phyloP scores from a whole-genome alignment of 2,797 vertebrate species.

The Agapornis canus region DNA sequence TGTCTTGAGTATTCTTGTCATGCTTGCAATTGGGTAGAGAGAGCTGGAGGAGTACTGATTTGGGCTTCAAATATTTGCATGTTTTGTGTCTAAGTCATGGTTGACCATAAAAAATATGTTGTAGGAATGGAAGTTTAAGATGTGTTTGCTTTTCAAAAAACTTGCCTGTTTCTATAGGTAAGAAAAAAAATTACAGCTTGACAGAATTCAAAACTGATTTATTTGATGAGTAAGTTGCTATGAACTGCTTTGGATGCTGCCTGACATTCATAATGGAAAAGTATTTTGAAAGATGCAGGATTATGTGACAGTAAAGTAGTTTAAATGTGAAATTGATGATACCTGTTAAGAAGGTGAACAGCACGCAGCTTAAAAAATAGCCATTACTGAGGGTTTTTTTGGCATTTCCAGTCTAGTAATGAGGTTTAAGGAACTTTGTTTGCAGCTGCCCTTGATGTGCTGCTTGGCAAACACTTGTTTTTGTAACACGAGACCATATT shows the following conservation, averaged over 20 bases:
- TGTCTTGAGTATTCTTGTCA: not conserved
- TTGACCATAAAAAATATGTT: not conserved
- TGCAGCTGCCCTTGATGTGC: not conserved
- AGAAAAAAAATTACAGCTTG: not conserved
- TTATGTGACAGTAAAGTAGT: not conserved
- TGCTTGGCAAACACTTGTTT: not conserved
- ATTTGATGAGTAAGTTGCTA: not conserved
- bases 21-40: not conserved
- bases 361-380: not conserved
- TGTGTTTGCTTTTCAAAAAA: not conserved
- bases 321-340: not conserved
- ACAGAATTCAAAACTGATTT: not conserved
- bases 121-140: not conserved
- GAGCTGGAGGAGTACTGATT: not conserved
- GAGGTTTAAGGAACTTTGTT: not conserved
- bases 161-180: not conserved
- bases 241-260: not conserved
- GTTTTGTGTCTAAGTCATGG: not conserved
- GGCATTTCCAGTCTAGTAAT: not conserved
- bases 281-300: not conserved
- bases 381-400: accelerated
- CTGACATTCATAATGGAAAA: not conserved
- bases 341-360: not conserved
- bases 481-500: not conserved
- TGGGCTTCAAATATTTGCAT: not conserved